These are phyloP conservation scores for Darevskia mixta DNA, from an alignment of 2,797 vertebrate species.

Conservation along the genomic window DNA sequence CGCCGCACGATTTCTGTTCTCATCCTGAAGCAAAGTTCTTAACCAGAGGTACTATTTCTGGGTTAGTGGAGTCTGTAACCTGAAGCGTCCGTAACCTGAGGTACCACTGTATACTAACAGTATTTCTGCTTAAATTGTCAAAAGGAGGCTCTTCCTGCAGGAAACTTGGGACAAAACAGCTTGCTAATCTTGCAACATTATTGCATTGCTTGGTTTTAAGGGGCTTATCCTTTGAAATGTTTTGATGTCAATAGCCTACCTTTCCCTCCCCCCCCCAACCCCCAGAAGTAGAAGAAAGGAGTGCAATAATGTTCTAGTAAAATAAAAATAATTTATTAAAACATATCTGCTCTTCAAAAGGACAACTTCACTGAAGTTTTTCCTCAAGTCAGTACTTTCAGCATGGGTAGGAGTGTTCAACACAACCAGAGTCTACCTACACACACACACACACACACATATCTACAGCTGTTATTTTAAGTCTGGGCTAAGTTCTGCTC, in stretches of 20 bases:
- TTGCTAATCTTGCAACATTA: not conserved
- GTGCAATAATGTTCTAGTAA: not conserved
- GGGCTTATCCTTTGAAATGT: not conserved
- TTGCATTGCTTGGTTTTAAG: not conserved
- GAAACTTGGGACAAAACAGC: not conserved
- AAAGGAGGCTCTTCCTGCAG: too few relatives aligned
- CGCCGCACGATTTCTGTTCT: too few relatives aligned
- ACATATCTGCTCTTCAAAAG: slow-evolving; percentile 55
- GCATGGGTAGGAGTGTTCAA: slow-evolving; percentile 49
- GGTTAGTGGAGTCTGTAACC: too few relatives aligned
- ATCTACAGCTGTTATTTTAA: slow-evolving; percentile 35
- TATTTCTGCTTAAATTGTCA: too few relatives aligned
- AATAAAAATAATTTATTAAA: slow-evolving; percentile 84
- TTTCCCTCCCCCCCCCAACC: not conserved
- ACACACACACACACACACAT: slow-evolving; percentile 22
- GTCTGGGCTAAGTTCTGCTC: slow-evolving; percentile 32
- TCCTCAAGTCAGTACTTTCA: slow-evolving; percentile 69
- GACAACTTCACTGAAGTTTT: slow-evolving; percentile 76
- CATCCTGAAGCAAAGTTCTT: too few relatives aligned
- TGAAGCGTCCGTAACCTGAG: too few relatives aligned
- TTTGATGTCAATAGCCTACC: not conserved
- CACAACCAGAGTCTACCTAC: slow-evolving; percentile 41
- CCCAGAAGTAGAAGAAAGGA: not conserved
- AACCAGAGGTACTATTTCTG: too few relatives aligned
- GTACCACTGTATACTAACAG: too few relatives aligned